phyloP scores from a whole-genome alignment of 2,888 invertebrate genomes.

The Lithophane semibrunnea region DNA sequence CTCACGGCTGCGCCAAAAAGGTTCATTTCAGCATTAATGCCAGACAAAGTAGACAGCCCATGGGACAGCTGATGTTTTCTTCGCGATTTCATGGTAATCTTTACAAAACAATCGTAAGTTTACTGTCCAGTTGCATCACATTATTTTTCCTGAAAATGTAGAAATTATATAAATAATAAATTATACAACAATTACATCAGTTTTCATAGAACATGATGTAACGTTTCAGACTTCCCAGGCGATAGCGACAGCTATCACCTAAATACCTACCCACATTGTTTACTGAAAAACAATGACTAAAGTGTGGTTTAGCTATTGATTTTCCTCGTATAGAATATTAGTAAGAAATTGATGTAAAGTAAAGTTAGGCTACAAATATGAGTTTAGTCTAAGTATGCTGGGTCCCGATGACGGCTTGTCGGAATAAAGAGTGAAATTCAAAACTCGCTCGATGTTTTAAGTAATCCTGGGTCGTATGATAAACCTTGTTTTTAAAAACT shows the following conservation, averaged over 20 bases:
- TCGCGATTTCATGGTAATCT: neutral
- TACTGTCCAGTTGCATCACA: conserved; percentile 7
- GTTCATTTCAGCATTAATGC: too few species aligned
- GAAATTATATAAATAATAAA: neutral
- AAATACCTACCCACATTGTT: neutral
- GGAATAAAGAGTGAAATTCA: too few species aligned
- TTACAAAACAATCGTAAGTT: neutral
- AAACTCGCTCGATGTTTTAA: too few species aligned
- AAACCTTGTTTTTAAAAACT: too few species aligned
- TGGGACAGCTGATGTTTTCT: too few species aligned
- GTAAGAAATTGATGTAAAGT: neutral
- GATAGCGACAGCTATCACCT: neutral
- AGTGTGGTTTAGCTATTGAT: neutral
- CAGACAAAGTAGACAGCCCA: too few species aligned
- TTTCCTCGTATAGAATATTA: neutral
- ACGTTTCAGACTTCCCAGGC: neutral
- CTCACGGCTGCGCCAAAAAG: too few species aligned
- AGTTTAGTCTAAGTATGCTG: neutral
- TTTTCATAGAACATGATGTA: conserved; percentile 11
- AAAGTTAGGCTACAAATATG: neutral
- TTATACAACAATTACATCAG: neutral
- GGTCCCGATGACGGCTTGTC: too few species aligned
- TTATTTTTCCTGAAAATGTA: neutral
- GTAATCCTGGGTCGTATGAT: too few species aligned
- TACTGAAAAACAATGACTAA: neutral